A percentile compares a stretch with the other conserved stretches of the same genome.
Evolutionary conservation across 1,140 invertebrate species (phyloP).

Genomic region (Drosophila bipectinata): DNA sequence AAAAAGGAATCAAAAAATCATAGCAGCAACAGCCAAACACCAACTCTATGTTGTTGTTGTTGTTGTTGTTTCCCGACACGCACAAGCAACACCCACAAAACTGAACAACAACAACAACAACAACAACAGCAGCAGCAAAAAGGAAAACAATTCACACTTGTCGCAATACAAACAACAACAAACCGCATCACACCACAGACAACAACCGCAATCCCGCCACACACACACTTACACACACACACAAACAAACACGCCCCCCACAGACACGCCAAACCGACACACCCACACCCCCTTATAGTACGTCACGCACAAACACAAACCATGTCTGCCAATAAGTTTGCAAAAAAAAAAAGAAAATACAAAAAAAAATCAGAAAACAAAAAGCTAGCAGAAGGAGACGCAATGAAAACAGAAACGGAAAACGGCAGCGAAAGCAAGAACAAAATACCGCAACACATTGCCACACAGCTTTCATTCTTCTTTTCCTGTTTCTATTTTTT

Average conservation of each 20-base stretch:
- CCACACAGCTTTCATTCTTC: slow-evolving; percentile 58
- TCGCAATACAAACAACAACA: slow-evolving; percentile 82
- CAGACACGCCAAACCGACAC: slow-evolving; percentile 35
- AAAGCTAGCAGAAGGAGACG: slow-evolving; percentile 30
- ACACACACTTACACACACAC: slow-evolving; percentile 39
- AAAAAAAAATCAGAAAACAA: slow-evolving; percentile 37
- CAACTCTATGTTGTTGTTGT: slow-evolving; percentile 25
- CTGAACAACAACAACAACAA: slow-evolving; percentile 33
- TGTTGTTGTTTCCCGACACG: slow-evolving; percentile 46
- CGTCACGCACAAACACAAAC: slow-evolving; percentile 67
- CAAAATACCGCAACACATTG: slow-evolving; percentile 79
- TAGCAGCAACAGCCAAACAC: slow-evolving; percentile 64
- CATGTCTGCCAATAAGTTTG: slow-evolving; percentile 78
- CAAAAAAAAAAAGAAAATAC: slow-evolving; percentile 61
- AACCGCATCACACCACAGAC: slow-evolving; percentile 73
- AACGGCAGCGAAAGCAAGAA: slow-evolving; percentile 55
- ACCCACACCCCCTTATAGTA: slow-evolving; percentile 52
- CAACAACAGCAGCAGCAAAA: slow-evolving; percentile 25
- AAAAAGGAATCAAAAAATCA: slow-evolving; percentile 77
- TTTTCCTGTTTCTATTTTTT: slow-evolving; percentile 28
- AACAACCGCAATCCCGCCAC: slow-evolving; percentile 70
- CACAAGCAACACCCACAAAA: slow-evolving; percentile 59
- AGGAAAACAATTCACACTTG: slow-evolving; percentile 82
- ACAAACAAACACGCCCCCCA: slow-evolving; percentile 29
- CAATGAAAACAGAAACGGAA: slow-evolving; percentile 54